Evolutionary conservation across 37 sponge, comb jelly and placozoan genomes (phyloP).

Genomic region (Spongilla lacustris): DNA sequence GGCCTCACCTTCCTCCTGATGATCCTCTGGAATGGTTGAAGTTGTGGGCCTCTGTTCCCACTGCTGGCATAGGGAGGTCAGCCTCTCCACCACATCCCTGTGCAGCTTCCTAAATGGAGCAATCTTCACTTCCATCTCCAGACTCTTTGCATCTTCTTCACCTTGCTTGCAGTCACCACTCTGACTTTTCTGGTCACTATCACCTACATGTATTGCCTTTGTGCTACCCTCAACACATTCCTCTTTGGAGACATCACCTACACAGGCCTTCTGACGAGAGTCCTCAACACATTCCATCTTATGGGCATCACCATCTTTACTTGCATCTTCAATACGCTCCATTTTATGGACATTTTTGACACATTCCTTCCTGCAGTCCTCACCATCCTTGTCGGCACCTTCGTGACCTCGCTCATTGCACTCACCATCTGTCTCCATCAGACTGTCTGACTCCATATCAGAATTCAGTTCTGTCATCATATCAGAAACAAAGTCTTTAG

Average conservation of each 20-base stretch:
- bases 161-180: neutral
- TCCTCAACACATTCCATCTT: neutral
- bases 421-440: neutral
- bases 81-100: constrained; percentile 18
- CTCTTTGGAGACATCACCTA: neutral
- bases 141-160: neutral
- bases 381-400: neutral
- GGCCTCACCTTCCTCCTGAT: neutral
- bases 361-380: neutral
- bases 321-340: neutral
- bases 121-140: constrained; percentile 2
- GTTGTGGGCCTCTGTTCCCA: constrained; percentile 48
- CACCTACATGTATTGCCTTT: too few relatives aligned
- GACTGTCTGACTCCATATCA: neutral
- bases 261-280: too few relatives aligned
- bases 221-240: neutral
- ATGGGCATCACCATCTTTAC: too few relatives aligned
- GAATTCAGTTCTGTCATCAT: neutral
- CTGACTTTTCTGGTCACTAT: neutral
- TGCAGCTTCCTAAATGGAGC: constrained; percentile 51
- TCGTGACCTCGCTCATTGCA: neutral
- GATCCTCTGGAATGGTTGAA: neutral
- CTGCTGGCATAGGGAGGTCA: constrained; percentile 22
- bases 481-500: neutral
- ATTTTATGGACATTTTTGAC: neutral